Base-by-base conservation (phyloP, 2,113 vertebrate genomes). In the Otocyon megalotis region DNA sequence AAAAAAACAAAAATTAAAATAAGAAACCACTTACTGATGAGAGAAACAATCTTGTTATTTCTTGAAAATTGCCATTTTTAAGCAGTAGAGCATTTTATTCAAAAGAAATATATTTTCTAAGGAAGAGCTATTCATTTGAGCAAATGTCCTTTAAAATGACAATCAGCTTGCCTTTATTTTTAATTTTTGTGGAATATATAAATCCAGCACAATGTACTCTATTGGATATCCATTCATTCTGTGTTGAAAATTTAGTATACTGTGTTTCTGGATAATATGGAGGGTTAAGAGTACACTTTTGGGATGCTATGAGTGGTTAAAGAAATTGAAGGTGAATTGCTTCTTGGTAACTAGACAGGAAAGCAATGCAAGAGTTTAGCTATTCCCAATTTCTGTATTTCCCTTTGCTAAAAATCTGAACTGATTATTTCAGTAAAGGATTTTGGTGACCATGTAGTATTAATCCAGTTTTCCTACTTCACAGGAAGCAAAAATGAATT, bases 11-110 rank as follows among this genome's bases (percentile, higher is more conserved):
- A 30, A 43, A 80, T 1, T 43, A 86, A 84, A 54, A 19, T 65
- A 43, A n/a, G 54, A 28, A n/a, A 84, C 1, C 53, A 60, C 22
- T 76, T 80, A 48, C 4, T 71, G 24, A 56, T 69, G 16, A 77
- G 28, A 69, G 48, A 74, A 90, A 48, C 15, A 65, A 93, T 87
- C 71, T 53, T 79, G n/a, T 58, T 87, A 62, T 26, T 1, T 50
- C 24, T 95, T 83, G 67, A 85, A 88, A 81, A 91, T 63, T 63
- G 88, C 71, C 19, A n/a, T 12, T 87, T 96, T 69, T 69, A 26
- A 83, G 26, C 20, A 83, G 8, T 32, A 79, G 35, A 71, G 12
- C 8, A 20, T 37, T 92, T 95, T 69, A 85, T 85, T 80, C 50
- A 85, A 37, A 16, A 48, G 30, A 93, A 80, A n/a, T 63, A 35